A percentile compares a stretch with the other conserved stretches of the same genome.
Conservation (phyloP, 2,113 vertebrate species). For the Oenanthe melanoleuca region DNA sequence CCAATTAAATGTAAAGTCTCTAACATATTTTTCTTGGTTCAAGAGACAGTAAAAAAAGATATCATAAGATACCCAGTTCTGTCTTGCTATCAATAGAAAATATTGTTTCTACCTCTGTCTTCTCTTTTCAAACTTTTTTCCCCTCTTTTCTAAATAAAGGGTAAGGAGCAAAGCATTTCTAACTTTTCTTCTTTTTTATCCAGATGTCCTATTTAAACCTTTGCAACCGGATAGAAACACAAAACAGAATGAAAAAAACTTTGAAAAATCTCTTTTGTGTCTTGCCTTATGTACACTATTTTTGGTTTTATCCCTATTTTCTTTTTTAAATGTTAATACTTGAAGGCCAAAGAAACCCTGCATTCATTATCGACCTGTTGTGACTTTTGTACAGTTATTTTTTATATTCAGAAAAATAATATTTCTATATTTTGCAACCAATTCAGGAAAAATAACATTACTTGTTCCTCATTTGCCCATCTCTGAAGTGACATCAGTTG, state of each 20-base stretch:
- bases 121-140: neutral
- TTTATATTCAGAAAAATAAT: neutral
- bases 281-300: neutral
- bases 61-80: neutral
- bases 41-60: neutral
- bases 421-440: neutral
- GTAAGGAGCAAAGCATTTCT: neutral
- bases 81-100: neutral
- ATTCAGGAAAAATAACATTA: neutral
- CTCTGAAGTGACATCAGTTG: neutral
- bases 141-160: neutral
- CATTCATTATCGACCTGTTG: neutral
- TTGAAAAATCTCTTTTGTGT: neutral
- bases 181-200: slow-evolving; percentile 13
- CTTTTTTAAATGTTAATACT: neutral
- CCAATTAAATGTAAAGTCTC: neutral
- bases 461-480: neutral
- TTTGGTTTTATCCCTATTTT: neutral
- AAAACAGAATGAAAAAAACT: neutral
- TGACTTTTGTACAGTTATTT: neutral
- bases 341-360: neutral
- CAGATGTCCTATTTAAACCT: slow-evolving; percentile 12
- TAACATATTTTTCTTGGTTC: neutral
- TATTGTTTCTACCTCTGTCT: neutral
- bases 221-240: neutral